Base-by-base conservation (phyloP, 2,888 invertebrate species). In the Saturnia japonica region DNA sequence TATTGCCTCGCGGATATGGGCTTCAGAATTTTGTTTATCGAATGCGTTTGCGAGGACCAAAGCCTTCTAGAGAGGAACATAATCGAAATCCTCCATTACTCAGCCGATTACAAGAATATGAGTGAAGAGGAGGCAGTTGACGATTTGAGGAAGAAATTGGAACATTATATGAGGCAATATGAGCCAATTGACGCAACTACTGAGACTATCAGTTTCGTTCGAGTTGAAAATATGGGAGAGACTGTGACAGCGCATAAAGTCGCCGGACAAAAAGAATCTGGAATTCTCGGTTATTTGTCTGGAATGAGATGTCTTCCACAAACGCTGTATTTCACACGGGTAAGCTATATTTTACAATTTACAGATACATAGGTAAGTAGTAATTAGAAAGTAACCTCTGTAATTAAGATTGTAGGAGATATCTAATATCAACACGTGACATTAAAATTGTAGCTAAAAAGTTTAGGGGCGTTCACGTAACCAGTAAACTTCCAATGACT, bases 1-100 rank as follows among this genome's bases (percentile, higher is more conserved):
- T 96, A 97, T 83, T 96, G 97, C 76, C 94, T 95, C 74, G 93
- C 95, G 11, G 95, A 96, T 75, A 95, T 96, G 91, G 96, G 97
- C 73, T 97, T 97, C 90, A 96, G 98, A 81, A 96, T 98, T 72
- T 96, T 99, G 85, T 98, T 98, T 92, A 96, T 99, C 76, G 99
- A 99, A 88, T 98, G 97, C 86, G 95, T 98, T 75, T 98, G 98
- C 90, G 97, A 98, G 79, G 97, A 98, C 76, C 92, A 94, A 70
- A 91, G 89, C 69, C 75, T 94, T 0, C 88, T 94, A 4, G 94
- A 94, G 76, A 85, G 91, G 72, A 93, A 94, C 80, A 94, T 94
- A 74, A 91, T 94, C 85, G 97, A 97, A 86, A 98, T 98, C 74
- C 96, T 98, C 77, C 96, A 96, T 72, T 96, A 97, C 89, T 97